Percentiles rank a stretch among this genome's conserved stretches.
Evolutionary conservation across 2,888 invertebrate genomes (phyloP).

Genomic region (Anthoptus insignis): DNA sequence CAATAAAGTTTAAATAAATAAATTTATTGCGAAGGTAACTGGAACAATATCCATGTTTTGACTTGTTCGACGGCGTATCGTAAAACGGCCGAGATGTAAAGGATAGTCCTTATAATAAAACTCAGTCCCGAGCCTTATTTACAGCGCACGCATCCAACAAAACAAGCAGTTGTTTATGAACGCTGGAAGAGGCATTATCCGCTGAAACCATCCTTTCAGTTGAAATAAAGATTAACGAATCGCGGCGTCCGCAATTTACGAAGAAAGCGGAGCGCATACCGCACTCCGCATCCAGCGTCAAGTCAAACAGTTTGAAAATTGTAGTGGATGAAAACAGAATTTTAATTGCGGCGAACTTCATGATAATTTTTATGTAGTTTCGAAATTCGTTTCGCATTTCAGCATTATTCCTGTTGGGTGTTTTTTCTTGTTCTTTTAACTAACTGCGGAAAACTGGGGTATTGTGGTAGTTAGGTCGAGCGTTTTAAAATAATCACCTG

Average conservation of each 20-base stretch:
- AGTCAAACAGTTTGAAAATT: conserved; percentile 31
- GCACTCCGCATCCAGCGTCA: conserved; percentile 18
- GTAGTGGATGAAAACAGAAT: conserved; percentile 32
- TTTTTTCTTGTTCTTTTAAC: conserved; percentile 25
- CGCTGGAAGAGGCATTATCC: conserved; percentile 14
- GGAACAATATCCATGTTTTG: not conserved
- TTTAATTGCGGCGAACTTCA: conserved; percentile 34
- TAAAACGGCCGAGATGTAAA: not conserved
- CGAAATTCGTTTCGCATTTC: conserved; percentile 22
- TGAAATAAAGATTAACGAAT: conserved; percentile 36
- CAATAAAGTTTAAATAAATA: too few species aligned
- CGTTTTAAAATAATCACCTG: conserved; percentile 10
- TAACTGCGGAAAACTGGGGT: conserved; percentile 13
- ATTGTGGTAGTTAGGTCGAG: not conserved
- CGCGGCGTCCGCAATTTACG: conserved; percentile 23
- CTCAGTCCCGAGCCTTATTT: not conserved
- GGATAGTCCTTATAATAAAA: not conserved
- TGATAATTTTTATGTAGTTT: conserved; percentile 34
- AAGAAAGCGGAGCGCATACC: conserved; percentile 18
- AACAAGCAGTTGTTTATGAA: conserved; percentile 17
- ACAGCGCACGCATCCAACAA: not conserved
- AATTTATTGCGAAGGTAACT: too few species aligned
- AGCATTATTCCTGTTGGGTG: conserved; percentile 11
- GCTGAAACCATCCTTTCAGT: conserved; percentile 17
- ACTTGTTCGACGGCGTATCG: not conserved